Evolutionary conservation across 1,140 invertebrate species (phyloP).

Genomic region (Drosophila funebris): DNA sequence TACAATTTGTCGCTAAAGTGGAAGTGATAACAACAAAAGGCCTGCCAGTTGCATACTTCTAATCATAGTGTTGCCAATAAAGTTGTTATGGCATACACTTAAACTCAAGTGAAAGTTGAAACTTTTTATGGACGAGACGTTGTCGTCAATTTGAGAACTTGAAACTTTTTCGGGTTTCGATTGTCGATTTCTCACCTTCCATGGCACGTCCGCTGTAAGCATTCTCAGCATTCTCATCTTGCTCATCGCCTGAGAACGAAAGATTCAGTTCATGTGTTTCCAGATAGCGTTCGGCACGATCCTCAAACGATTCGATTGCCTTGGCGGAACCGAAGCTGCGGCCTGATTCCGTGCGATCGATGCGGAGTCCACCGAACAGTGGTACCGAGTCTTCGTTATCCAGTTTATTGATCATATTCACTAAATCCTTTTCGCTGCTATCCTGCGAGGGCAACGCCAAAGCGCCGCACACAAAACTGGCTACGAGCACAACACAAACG

Average conservation of each 20-base stretch:
- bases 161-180: background rate
- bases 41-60: background rate
- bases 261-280: constrained; percentile 83
- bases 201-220: constrained; percentile 74
- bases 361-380: constrained; percentile 82
- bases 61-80: background rate
- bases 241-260: constrained; percentile 73
- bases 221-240: constrained; percentile 74
- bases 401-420: constrained; percentile 83
- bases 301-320: constrained; percentile 76
- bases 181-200: constrained; percentile 67
- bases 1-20: background rate
- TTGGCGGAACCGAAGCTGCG: constrained; percentile 66
- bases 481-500: constrained; percentile 80
- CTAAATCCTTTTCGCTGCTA: constrained; percentile 83
- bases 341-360: constrained; percentile 71
- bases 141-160: background rate
- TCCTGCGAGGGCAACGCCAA: constrained; percentile 75
- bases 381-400: constrained; percentile 79
- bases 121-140: constrained; percentile 8
- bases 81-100: background rate
- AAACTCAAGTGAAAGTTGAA: constrained; percentile 19
- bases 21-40: background rate
- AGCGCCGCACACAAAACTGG: constrained; percentile 75
- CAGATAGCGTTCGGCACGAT: constrained; percentile 84